A percentile compares a stretch with the other conserved stretches of the same genome.
Evolutionary conservation across 2,888 invertebrate species (phyloP).

Genomic region (Seira sanloemensis): DNA sequence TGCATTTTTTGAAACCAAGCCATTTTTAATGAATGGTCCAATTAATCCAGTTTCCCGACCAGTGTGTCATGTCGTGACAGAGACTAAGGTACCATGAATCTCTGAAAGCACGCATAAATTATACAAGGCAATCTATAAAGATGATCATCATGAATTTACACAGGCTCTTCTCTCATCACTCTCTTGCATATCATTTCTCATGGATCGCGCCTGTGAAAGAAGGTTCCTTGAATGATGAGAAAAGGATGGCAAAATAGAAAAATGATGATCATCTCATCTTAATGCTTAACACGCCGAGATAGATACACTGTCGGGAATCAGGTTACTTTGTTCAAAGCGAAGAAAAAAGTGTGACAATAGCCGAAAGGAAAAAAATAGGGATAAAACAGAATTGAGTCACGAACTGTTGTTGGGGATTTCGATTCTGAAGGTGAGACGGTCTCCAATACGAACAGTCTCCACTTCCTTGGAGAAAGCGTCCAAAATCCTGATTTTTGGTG

Average conservation of each 20-base stretch:
- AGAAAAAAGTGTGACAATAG: conserved; percentile 24
- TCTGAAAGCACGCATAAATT: conserved; percentile 23
- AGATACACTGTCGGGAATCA: conserved; percentile 30
- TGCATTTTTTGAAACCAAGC: neutral
- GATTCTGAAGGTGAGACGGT: conserved; percentile 95
- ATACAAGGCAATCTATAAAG: neutral
- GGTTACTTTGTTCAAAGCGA: conserved; percentile 25
- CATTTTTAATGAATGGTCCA: conserved; percentile 57
- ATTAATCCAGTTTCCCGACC: conserved; percentile 64
- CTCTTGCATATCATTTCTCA: neutral
- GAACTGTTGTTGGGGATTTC: conserved; percentile 97
- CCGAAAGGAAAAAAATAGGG: conserved; percentile 34
- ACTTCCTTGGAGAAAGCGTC: conserved; percentile 91
- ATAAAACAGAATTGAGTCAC: conserved; percentile 75
- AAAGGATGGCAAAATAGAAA: neutral
- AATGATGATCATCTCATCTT: conserved; percentile 9
- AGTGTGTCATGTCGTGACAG: conserved; percentile 62
- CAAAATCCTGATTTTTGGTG: conserved; percentile 93
- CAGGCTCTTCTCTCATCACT: neutral
- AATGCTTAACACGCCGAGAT: neutral
- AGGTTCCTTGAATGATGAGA: neutral
- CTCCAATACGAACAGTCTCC: conserved; percentile 95
- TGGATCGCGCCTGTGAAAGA: too few relatives aligned
- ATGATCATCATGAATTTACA: conserved; percentile 12
- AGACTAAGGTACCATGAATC: conserved; percentile 48